A percentile compares a stretch with the other conserved stretches of the same genome.
Conservation (phyloP, 1,140 invertebrate species). For the Triops longicaudatus region DNA sequence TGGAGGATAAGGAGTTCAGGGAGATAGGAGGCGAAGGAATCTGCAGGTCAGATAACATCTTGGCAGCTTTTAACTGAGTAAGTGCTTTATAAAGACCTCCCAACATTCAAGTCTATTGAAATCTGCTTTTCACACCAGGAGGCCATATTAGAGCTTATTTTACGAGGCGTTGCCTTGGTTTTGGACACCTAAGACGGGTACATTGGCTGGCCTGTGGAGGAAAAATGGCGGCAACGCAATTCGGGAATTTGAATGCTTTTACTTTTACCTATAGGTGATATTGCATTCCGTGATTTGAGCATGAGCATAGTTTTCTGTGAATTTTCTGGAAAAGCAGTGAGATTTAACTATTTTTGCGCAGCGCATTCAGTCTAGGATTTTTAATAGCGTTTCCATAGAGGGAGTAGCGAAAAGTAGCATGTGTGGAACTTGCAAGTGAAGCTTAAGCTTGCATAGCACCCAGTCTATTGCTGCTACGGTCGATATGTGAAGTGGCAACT, state of each 20-base stretch:
- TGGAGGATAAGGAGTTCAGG: background rate
- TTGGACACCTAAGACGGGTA: background rate
- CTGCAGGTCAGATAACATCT: slow-evolving; percentile 7
- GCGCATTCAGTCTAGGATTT: background rate
- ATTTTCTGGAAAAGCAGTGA: no score
- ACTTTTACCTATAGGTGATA: background rate
- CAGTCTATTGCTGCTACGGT: background rate
- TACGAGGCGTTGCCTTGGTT: background rate
- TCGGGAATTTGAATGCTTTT: background rate
- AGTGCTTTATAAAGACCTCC: slow-evolving; percentile 15
- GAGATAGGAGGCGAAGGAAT: background rate
- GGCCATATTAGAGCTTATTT: slow-evolving; percentile 8
- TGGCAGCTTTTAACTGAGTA: slow-evolving; percentile 1
- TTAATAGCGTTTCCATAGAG: background rate
- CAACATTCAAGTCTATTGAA: slow-evolving; percentile 15
- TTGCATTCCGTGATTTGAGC: background rate
- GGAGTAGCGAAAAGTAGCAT: background rate
- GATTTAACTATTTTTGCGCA: no score
- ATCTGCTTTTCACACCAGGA: background rate
- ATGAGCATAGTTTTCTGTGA: no score
- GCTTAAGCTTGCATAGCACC: background rate
- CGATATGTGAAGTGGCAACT: slow-evolving; percentile 15
- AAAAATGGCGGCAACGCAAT: background rate
- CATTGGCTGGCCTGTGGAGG: background rate
- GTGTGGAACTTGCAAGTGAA: background rate